Evolutionary conservation across 2,797 vertebrate species (phyloP).

Genomic region (Falco columbarius): DNA sequence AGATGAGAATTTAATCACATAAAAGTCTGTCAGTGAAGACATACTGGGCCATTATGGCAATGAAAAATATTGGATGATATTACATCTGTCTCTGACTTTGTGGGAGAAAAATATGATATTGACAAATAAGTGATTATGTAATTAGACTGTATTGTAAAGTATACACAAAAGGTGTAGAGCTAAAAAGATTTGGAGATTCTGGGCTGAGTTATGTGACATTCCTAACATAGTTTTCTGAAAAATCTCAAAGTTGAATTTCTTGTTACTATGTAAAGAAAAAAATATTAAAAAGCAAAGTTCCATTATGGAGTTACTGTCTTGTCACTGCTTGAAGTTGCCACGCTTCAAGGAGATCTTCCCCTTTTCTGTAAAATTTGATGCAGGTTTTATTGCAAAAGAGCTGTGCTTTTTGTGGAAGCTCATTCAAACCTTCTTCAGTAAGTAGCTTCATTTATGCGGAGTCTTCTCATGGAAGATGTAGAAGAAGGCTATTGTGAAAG

Average conservation of each 20-base stretch:
- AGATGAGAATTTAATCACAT: constrained; percentile 20
- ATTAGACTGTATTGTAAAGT: not conserved
- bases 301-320: not conserved
- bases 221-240: not conserved
- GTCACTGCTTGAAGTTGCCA: not conserved
- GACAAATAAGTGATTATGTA: constrained; percentile 2
- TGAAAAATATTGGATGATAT: constrained; percentile 14
- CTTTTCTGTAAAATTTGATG: not conserved
- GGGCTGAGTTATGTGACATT: not conserved
- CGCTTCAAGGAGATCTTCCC: not conserved
- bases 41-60: not conserved
- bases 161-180: not conserved
- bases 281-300: not conserved
- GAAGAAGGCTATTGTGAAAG: not conserved
- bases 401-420: not conserved
- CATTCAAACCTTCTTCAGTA: not conserved
- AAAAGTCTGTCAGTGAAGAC: constrained; percentile 3
- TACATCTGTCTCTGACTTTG: constrained; percentile 2
- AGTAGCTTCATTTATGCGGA: not conserved
- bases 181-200: constrained; percentile 12
- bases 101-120: not conserved
- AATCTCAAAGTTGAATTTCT: not conserved
- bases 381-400: not conserved
- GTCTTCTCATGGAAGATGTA: not conserved
- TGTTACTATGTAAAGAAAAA: not conserved